Evolutionary conservation across 2,888 invertebrate species (phyloP), one percentile per base, ranked within the genome.

Genomic region (Sylvicola cinctus): DNA sequence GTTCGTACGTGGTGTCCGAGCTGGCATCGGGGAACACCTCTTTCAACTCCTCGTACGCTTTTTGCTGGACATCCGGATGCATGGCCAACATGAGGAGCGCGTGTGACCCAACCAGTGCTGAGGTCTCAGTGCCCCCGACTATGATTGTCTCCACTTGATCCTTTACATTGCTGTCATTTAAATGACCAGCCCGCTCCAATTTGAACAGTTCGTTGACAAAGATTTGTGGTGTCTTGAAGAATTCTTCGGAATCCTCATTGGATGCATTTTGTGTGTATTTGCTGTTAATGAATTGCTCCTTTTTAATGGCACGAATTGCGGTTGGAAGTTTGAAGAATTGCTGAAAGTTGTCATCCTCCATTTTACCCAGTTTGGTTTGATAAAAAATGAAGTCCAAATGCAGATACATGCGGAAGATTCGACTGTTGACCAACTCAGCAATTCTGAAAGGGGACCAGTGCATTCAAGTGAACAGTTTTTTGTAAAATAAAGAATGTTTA

Each of bases 161-260:
- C 7, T 10, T 8, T 31, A 35, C 11, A 12, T 13, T 16, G 4
- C 4, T 10, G 12, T 31, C 31, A 13, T 11, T 29, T 6, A 31
- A 16, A 10, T 14, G 25, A 17, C 35, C 34, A 13, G n/a, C 13
- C 4, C 20, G 17, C 13, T 20, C 6, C 15, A 30, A 15, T 30
- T 31, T 30, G 8, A 37, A 34, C 13, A 37, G 20, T 32, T 37
- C 30, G 33, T 37, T 31, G 16, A 37, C 28, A 4, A 37, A 29
- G 15, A 37, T 25, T 23, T 37, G 37, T 25, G 37, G 37, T 28
- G 31, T 17, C 28, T 17, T 28, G 16, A 31, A 37, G 11, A 12
- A 10, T 13, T 34, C 23, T n/a, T 23, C 13, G n/a, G 28, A 23
- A 25, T 30, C 26, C 8, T 14, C 12, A 14, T 20, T 11, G 5